Evolutionary conservation across 1,140 invertebrate genomes (phyloP), one percentile per base, ranked within the genome.

Genomic region (Brachionus asplanchnoidis): DNA sequence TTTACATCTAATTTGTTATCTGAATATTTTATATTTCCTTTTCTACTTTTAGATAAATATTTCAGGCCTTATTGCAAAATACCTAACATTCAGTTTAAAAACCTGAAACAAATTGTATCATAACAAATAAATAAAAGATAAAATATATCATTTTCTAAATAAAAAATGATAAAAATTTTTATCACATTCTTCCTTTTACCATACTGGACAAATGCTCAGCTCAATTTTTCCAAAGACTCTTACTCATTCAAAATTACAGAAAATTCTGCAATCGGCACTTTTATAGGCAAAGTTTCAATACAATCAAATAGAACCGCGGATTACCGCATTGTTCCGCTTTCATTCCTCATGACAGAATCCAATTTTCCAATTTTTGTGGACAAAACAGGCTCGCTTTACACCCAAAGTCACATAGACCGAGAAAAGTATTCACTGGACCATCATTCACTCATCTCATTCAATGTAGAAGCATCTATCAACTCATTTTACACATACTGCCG

Each of bases 1-100:
- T 60, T 60, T 60, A 60, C 53, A 60, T 60, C 53, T 60, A 60
- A 60, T 60, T 60, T 60, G 53, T 60, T 60, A 60, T 60, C 53
- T 60, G 53, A 60, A 60, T 23, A 60, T 60, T 60, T 60, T 60
- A 60, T 20, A 60, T 60, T 60, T 60, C 53, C 53, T 60, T 3
- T 60, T 60, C 1, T 60, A 20, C 8, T 60, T 60, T 20, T 60
- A 60, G 53, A 60, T 60, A 60, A 60, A 60, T 60, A 60, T 60
- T 60, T 60, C 53, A 60, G 20, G 8, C 53, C 20, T 60, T 20
- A 60, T 20, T 60, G 53, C 20, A 17, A 60, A 60, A 60, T 60
- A 60, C 53, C 53, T 9, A 26, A 60, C 4, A 60, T 20, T 8
- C 1, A 2, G 9, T 60, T 60, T 60, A 60, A 20, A 60, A 60